Evolutionary conservation across 2,888 invertebrate species (phyloP).

Genomic region (Phytoseiulus persimilis): DNA sequence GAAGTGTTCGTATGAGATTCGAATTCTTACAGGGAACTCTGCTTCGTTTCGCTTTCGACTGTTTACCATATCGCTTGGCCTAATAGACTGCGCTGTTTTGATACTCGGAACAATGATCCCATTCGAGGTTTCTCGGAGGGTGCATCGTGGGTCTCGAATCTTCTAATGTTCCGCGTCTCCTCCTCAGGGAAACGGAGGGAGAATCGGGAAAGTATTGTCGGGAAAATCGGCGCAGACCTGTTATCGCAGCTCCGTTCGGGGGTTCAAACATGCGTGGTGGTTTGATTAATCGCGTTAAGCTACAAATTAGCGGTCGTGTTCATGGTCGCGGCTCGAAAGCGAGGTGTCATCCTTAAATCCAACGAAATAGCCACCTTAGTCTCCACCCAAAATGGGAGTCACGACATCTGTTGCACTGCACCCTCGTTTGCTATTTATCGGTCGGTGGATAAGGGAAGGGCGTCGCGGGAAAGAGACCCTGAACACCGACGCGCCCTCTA

Average conservation of each 20-base stretch:
- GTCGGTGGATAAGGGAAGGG: constrained; percentile 29
- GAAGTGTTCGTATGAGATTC: background rate
- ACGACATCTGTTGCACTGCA: constrained; percentile 5
- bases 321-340: constrained; percentile 5
- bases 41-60: background rate
- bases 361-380: background rate
- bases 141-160: background rate
- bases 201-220: too few relatives aligned
- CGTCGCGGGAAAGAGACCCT: constrained; percentile 11
- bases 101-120: background rate
- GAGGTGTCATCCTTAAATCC: background rate
- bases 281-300: background rate
- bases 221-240: too few relatives aligned
- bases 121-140: background rate
- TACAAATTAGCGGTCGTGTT: background rate
- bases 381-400: background rate
- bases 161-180: background rate
- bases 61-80: background rate
- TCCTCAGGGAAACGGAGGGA: too few relatives aligned
- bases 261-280: background rate
- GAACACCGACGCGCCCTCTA: constrained; percentile 31
- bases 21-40: background rate
- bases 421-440: background rate
- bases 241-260: background rate
- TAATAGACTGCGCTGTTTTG: background rate